phyloP scores from a whole-genome alignment of 2,113 vertebrate genomes.

The Clarias gariepinus region DNA sequence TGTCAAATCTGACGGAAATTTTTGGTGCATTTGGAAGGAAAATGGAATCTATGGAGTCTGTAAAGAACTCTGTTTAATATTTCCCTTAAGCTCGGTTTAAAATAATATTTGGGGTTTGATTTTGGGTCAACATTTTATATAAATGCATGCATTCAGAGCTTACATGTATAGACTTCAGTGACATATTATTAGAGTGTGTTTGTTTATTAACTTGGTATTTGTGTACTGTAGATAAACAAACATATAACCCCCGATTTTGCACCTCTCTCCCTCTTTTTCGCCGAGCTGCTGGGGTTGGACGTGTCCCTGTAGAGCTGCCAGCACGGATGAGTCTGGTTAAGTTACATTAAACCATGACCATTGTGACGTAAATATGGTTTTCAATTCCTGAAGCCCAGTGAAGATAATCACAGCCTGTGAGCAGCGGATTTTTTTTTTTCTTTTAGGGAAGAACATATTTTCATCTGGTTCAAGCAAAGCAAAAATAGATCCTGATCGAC shows the following conservation, averaged over 20 bases:
- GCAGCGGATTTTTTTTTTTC: slow-evolving; percentile 3
- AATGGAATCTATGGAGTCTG: background rate
- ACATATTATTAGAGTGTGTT: background rate
- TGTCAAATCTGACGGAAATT: slow-evolving; percentile 28
- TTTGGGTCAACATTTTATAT: background rate
- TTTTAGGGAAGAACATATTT: slow-evolving; percentile 37
- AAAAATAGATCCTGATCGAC: slow-evolving; percentile 33
- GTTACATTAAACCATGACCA: slow-evolving; percentile 50
- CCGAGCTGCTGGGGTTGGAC: slow-evolving; percentile 29
- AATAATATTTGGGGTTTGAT: slow-evolving; percentile 8
- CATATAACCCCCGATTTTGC: background rate
- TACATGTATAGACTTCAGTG: background rate
- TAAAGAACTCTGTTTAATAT: background rate
- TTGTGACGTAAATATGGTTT: slow-evolving; percentile 58
- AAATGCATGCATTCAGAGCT: background rate
- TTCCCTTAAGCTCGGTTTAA: background rate
- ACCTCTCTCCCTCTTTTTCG: background rate
- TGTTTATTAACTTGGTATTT: background rate
- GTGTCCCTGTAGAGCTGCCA: slow-evolving; percentile 30
- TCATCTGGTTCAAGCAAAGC: slow-evolving; percentile 41
- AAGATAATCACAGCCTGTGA: slow-evolving; percentile 54
- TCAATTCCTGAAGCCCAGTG: slow-evolving; percentile 40
- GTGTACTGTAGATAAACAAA: background rate
- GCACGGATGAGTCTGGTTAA: slow-evolving; percentile 45
- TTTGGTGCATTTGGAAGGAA: background rate